Evolutionary conservation across 2,888 invertebrate species (phyloP).

Genomic region (Tanypteryx hageni): DNA sequence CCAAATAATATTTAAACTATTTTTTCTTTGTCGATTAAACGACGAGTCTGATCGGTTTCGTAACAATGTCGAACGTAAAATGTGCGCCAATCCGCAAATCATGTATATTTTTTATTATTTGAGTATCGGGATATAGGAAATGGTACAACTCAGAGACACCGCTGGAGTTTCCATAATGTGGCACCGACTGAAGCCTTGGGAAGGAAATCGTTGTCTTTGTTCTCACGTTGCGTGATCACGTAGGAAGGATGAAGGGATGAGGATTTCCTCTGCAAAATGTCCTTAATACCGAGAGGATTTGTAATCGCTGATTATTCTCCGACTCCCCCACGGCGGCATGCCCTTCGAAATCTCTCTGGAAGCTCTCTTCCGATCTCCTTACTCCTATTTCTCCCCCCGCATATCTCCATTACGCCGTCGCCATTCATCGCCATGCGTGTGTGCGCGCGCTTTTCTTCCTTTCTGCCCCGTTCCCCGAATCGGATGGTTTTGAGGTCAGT

Average conservation of each 20-base stretch:
- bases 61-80: no score
- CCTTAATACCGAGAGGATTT: not conserved
- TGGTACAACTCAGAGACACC: no score
- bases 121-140: no score
- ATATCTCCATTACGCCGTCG: not conserved
- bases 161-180: no score
- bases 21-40: no score
- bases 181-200: not conserved
- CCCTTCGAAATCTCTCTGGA: not conserved
- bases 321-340: no score
- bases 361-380: no score
- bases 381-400: not conserved
- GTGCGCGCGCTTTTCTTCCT: not conserved
- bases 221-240: constrained; percentile 14
- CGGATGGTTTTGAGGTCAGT: not conserved
- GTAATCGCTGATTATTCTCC: not conserved
- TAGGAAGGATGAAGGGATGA: not conserved
- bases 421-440: not conserved
- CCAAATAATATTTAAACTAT: no score
- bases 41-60: no score
- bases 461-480: not conserved
- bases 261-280: not conserved
- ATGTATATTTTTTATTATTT: no score
- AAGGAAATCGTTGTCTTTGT: not conserved
- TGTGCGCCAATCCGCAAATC: no score